phyloP scores from a whole-genome alignment of 2,797 vertebrate genomes.

The Sebastes vulpes region DNA sequence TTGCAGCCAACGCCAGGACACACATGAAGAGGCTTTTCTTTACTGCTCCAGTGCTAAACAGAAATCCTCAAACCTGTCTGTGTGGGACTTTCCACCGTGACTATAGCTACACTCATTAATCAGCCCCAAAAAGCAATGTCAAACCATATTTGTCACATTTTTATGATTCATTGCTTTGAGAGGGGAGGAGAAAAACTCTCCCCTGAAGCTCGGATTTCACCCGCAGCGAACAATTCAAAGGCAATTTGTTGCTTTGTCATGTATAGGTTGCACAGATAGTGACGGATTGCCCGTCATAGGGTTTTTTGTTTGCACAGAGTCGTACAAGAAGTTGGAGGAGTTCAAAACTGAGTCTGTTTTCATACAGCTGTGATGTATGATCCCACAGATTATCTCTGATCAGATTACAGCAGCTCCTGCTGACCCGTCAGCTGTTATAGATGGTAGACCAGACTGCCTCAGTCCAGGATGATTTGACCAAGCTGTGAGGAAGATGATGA shows the following conservation, averaged over 20 bases:
- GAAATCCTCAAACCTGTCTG: conserved; percentile 71
- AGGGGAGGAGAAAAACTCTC: conserved; percentile 62
- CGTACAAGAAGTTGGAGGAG: conserved; percentile 23
- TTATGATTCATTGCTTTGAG: conserved; percentile 80
- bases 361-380: conserved; percentile 50
- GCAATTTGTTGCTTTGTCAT: conserved; percentile 84
- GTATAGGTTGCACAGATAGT: conserved; percentile 68
- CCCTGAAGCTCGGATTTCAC: conserved; percentile 83
- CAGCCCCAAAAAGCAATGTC: conserved; percentile 82
- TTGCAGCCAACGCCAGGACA: conserved; percentile 67
- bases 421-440: conserved; percentile 25
- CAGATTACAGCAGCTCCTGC: conserved; percentile 55
- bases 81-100: conserved; percentile 85
- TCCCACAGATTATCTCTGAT: conserved; percentile 44
- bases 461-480: conserved; percentile 14
- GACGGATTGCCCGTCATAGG: conserved; percentile 71
- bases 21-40: conserved; percentile 77
- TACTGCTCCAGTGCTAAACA: conserved; percentile 65
- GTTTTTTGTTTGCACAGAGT: conserved; percentile 63
- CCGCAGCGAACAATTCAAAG: conserved; percentile 79
- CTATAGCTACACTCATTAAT: conserved; percentile 84
- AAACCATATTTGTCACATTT: conserved; percentile 83
- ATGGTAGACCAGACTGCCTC: not conserved
- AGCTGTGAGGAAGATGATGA: not conserved
- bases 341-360: conserved; percentile 31